Evolutionary conservation across 53 echinoderm and acorn worm species (phyloP), one percentile per base, ranked within the genome.

Genomic region (Zoroaster sp.): DNA sequence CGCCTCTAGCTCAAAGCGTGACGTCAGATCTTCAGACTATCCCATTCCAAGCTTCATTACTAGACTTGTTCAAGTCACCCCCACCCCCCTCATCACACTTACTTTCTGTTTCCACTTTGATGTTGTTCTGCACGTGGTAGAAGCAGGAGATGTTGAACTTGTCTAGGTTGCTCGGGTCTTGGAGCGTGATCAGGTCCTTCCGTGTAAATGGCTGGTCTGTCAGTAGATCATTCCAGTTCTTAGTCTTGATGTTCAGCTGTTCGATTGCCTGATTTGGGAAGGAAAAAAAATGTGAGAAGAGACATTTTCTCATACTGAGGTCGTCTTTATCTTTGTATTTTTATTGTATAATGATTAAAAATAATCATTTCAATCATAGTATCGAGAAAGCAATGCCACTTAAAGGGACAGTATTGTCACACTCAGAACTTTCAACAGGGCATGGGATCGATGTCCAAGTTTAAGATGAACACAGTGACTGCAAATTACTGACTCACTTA

Each of bases 121-220:
- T 88, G 79, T 94, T 98, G 75, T 98, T 96, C 77, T 98, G 94
- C 54, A 98, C 92, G 66, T 98, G 99, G 59, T 98, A 92, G 82
- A 98, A 98, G 7, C 78, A 55, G 32, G 94, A 83, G 74, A 98
- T 98, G 77, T 98, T 98, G 81, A 98, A 98, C 70, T 98, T 98
- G 59, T 98, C 96, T 80, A 98, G 66, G 80, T 98, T 83, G 54
- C 85, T 87, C 15, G 99, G 99, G 80, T 98, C 99, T 54, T 98
- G 99, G 3, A 98, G 41, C 17, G 70, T 88, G 71, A 98, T 96
- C 78, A 98, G 42, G 69, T 98, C 99, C 42, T 96, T 94, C 45
- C 96, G 75, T 2, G 87, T 75, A 81, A 98, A 94, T 13, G 96
- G 66, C 54, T 98, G 78, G 78, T 96, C 99, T 0, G 94, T 96